A percentile compares a stretch with the other conserved stretches of the same genome.
Conservation (phyloP, 2,888 invertebrate species). For the Acrobasis consociella region DNA sequence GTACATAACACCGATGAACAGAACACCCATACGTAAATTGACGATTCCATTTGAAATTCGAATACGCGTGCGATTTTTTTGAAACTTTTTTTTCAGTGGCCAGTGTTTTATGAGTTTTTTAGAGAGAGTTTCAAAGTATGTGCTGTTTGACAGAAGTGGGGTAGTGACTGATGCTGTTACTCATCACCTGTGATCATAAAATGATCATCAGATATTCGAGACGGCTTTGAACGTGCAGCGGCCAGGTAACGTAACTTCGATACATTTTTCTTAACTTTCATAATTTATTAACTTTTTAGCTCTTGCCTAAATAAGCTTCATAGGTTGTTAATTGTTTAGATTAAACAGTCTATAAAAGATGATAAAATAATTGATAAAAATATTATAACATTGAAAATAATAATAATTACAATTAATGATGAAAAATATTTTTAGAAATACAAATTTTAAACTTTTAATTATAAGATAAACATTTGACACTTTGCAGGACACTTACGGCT, state of each 20-base stretch:
- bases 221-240: slow-evolving; percentile 50
- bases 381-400: too few species aligned
- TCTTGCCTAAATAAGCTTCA: too few species aligned
- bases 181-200: slow-evolving; percentile 50
- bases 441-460: too few species aligned
- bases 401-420: too few species aligned
- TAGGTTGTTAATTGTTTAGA: too few species aligned
- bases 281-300: neutral
- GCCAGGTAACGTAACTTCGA: slow-evolving; percentile 48
- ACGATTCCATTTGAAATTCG: slow-evolving; percentile 34
- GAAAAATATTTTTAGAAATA: too few species aligned
- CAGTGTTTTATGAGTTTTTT: slow-evolving; percentile 45
- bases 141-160: slow-evolving; percentile 62
- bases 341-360: too few species aligned
- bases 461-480: too few species aligned
- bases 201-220: slow-evolving; percentile 49
- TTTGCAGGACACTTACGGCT: too few species aligned
- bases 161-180: slow-evolving; percentile 49
- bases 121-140: slow-evolving; percentile 49
- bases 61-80: slow-evolving; percentile 34
- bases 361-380: too few species aligned
- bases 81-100: slow-evolving; percentile 43
- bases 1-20: slow-evolving; percentile 41
- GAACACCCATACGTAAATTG: slow-evolving; percentile 37
- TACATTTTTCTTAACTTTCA: neutral